A percentile compares a stretch with the other conserved stretches of the same genome.
Evolutionary conservation across 2,888 invertebrate species (phyloP).

Genomic region (Colostygia pectinataria): DNA sequence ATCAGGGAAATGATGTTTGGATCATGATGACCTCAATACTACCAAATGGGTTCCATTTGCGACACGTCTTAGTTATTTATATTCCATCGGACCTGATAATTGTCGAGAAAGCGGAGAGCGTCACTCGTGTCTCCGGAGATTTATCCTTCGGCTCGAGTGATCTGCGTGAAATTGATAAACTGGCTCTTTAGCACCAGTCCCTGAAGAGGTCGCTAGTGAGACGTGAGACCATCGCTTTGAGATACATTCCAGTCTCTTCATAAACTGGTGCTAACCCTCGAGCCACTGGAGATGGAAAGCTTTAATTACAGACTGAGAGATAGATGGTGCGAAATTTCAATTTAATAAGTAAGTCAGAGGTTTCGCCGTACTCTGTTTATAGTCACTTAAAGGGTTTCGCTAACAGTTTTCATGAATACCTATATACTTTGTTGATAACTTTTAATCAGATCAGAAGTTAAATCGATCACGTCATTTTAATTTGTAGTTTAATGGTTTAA

Average conservation of each 20-base stretch:
- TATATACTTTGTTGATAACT: too few species aligned
- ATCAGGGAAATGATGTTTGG: too few species aligned
- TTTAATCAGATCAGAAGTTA: too few species aligned
- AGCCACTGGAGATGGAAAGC: slow-evolving; percentile 12
- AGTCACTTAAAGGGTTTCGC: neutral
- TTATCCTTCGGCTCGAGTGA: slow-evolving; percentile 16
- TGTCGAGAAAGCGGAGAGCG: slow-evolving; percentile 3
- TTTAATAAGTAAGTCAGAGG: slow-evolving; percentile 16
- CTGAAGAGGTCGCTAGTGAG: neutral
- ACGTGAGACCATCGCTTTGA: too few species aligned
- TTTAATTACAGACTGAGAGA: slow-evolving; percentile 19
- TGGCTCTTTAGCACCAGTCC: neutral
- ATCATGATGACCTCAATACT: too few species aligned
- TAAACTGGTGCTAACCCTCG: slow-evolving; percentile 2
- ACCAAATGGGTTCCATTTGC: neutral
- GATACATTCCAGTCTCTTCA: neutral
- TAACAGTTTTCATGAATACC: too few species aligned
- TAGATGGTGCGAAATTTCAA: slow-evolving; percentile 17
- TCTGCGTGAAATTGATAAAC: slow-evolving; percentile 26
- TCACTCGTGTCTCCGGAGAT: slow-evolving; percentile 9
- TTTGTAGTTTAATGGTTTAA: too few species aligned
- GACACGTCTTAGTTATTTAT: neutral
- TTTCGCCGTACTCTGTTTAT: too few species aligned
- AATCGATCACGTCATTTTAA: too few species aligned
- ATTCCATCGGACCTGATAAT: slow-evolving; percentile 10